Percentiles rank a stretch among this genome's conserved stretches.
Evolutionary conservation across 2,113 vertebrate genomes (phyloP).

Genomic region (Meles meles): DNA sequence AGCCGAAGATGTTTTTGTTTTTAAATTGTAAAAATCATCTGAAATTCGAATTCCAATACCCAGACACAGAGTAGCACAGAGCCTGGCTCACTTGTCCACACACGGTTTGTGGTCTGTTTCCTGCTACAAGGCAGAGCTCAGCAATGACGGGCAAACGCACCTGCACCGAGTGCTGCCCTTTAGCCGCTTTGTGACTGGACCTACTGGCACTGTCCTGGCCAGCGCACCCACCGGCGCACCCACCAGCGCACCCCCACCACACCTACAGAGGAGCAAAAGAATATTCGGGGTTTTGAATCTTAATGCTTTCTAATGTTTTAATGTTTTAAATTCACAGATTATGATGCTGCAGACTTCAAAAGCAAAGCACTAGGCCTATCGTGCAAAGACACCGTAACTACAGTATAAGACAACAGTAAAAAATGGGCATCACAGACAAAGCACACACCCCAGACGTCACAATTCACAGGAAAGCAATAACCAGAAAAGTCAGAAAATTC

Average conservation of each 20-base stretch:
- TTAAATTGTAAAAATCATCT: background rate
- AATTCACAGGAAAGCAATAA: background rate
- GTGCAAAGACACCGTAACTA: background rate
- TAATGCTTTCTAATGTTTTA: too few relatives aligned
- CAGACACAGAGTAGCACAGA: background rate
- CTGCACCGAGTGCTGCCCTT: accelerated
- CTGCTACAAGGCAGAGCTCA: background rate
- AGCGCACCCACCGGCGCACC: too few relatives aligned
- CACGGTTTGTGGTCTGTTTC: accelerated
- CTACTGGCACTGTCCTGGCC: background rate
- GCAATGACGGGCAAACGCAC: background rate
- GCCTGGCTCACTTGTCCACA: background rate
- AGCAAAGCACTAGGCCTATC: background rate
- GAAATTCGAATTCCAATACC: background rate
- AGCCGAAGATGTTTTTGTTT: background rate
- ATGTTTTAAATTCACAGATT: too few relatives aligned
- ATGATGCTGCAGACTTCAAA: too few relatives aligned
- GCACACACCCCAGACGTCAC: background rate
- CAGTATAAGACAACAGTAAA: background rate
- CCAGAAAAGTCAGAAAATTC: background rate
- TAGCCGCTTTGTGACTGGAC: too few relatives aligned
- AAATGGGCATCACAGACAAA: background rate
- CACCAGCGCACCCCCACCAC: accelerated
- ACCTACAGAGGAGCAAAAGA: background rate
- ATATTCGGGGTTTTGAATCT: background rate